phyloP scores from a whole-genome alignment of 2,888 invertebrate genomes.

The Cenopis cana region DNA sequence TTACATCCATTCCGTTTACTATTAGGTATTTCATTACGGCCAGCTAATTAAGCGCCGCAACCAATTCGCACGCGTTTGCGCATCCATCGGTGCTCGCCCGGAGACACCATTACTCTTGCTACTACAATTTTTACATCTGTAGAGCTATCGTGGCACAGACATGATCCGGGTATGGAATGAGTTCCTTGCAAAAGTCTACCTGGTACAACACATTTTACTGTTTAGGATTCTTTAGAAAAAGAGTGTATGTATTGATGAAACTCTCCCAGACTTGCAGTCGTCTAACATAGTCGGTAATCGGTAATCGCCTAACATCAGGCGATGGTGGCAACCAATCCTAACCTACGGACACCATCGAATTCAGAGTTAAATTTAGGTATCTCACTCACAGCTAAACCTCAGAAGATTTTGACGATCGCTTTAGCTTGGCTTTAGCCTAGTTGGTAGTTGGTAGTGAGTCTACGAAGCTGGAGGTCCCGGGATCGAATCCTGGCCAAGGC shows the following conservation, averaged over 20 bases:
- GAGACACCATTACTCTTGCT: slow-evolving; percentile 77
- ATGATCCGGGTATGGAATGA: not conserved
- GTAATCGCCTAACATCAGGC: too few relatives aligned
- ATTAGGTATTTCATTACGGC: slow-evolving; percentile 70
- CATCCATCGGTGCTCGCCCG: slow-evolving; percentile 71
- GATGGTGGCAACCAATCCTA: not conserved
- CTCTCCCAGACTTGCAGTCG: not conserved
- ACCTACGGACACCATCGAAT: too few relatives aligned
- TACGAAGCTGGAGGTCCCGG: too few relatives aligned
- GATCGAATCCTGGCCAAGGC: too few relatives aligned
- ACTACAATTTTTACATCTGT: slow-evolving; percentile 57
- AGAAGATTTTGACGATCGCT: too few relatives aligned
- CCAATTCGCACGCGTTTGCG: slow-evolving; percentile 72
- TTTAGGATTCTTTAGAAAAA: not conserved
- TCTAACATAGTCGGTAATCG: not conserved
- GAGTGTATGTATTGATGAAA: too few relatives aligned
- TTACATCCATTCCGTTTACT: slow-evolving; percentile 76
- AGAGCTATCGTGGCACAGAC: slow-evolving; percentile 37
- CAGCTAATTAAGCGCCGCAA: slow-evolving; percentile 76
- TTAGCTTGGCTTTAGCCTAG: too few relatives aligned
- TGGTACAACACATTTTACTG: too few relatives aligned
- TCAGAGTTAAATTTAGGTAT: too few relatives aligned
- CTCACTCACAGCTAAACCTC: too few relatives aligned
- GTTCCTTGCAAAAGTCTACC: not conserved
- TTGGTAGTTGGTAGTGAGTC: too few relatives aligned